Evolutionary conservation across 2,113 vertebrate genomes (phyloP).

Genomic region (Salminus brasiliensis): DNA sequence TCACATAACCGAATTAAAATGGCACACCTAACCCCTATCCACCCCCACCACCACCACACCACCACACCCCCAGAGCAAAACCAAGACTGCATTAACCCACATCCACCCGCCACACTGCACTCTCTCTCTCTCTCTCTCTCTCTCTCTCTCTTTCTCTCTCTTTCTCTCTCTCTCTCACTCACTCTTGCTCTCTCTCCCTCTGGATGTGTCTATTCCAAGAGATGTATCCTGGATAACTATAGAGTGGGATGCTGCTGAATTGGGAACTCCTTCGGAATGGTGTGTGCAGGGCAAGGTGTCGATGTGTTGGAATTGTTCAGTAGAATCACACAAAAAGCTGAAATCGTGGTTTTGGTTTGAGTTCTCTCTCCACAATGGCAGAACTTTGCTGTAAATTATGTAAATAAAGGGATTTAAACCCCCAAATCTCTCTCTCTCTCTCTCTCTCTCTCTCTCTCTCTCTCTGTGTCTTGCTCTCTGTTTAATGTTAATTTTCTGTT

Average conservation of each 20-base stretch:
- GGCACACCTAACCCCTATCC: neutral
- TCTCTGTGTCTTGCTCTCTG: neutral
- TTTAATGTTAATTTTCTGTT: too few relatives aligned
- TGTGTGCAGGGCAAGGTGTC: too few relatives aligned
- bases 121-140: conserved; percentile 13
- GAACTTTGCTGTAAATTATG: too few relatives aligned
- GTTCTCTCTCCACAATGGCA: too few relatives aligned
- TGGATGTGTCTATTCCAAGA: too few relatives aligned
- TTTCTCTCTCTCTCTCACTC: conserved; percentile 17
- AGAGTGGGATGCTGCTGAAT: too few relatives aligned
- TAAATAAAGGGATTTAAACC: too few relatives aligned
- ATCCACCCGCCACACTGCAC: neutral
- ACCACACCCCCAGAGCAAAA: neutral
- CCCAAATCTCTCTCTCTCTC: neutral
- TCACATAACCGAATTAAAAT: conserved; percentile 43
- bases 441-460: neutral
- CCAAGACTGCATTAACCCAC: conserved; percentile 6
- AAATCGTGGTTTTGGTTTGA: too few relatives aligned
- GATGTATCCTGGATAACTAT: too few relatives aligned
- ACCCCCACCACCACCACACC: neutral
- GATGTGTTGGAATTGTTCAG: too few relatives aligned
- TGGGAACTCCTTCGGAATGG: too few relatives aligned
- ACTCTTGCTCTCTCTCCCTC: neutral
- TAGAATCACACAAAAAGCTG: too few relatives aligned
- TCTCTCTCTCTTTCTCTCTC: conserved; percentile 16